Evolutionary conservation across 1,140 invertebrate species (phyloP).

Genomic region (Carcinoscorpius rotundicauda): DNA sequence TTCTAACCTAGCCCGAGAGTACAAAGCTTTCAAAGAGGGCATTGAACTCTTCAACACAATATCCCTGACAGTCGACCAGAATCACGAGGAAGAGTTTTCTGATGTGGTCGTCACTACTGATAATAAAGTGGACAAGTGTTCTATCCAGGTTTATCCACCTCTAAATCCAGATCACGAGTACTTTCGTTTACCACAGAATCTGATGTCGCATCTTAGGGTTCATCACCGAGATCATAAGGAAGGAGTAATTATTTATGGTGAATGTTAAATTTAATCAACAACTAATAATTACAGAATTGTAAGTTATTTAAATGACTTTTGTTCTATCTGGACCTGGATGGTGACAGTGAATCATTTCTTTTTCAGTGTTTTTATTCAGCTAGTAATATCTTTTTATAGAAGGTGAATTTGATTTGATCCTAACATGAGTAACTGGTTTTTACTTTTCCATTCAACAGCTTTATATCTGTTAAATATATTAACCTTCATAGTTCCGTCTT

Average conservation of each 20-base stretch:
- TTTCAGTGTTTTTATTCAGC: too few relatives aligned
- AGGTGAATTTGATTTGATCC: too few relatives aligned
- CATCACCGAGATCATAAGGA: slow-evolving; percentile 64
- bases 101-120: slow-evolving; percentile 13
- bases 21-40: slow-evolving; percentile 68
- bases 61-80: slow-evolving; percentile 40
- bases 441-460: too few relatives aligned
- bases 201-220: slow-evolving; percentile 56
- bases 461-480: neutral
- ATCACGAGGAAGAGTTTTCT: slow-evolving; percentile 24
- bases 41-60: slow-evolving; percentile 70
- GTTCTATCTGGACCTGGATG: too few relatives aligned
- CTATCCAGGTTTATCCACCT: slow-evolving; percentile 79
- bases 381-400: too few relatives aligned
- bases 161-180: slow-evolving; percentile 89
- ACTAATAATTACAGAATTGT: too few relatives aligned
- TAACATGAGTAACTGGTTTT: too few relatives aligned
- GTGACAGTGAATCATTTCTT: too few relatives aligned
- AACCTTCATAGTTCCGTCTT: slow-evolving; percentile 4
- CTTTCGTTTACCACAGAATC: slow-evolving; percentile 56
- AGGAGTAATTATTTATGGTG: slow-evolving; percentile 62
- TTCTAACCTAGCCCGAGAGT: slow-evolving; percentile 62
- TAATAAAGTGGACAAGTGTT: slow-evolving; percentile 67
- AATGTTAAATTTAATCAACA: slow-evolving; percentile 8
- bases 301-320: too few relatives aligned